A percentile compares a stretch with the other conserved stretches of the same genome.
Conservation (phyloP, 2,797 vertebrate species). For the Eremophila alpestris region DNA sequence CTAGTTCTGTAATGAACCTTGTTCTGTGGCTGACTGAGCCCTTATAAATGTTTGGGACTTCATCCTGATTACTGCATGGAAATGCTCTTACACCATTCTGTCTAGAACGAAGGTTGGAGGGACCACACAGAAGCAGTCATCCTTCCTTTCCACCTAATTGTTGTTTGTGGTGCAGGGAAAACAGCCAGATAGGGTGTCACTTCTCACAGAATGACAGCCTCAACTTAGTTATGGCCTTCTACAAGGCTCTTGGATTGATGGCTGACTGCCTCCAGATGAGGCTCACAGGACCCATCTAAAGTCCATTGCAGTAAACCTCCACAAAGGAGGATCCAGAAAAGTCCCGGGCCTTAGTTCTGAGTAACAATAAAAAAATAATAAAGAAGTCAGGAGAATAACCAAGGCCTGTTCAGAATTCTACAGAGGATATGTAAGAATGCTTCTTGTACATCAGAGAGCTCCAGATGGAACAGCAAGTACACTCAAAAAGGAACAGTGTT, state of each 20-base stretch:
- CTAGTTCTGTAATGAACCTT: background rate
- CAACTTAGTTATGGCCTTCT: background rate
- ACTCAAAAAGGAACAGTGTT: background rate
- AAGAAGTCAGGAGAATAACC: background rate
- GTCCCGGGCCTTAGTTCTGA: background rate
- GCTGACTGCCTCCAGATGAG: slow-evolving; percentile 15
- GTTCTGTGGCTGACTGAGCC: background rate
- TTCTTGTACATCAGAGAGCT: background rate
- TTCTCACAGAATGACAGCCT: background rate
- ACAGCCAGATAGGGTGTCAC: background rate
- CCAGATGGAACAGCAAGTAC: background rate
- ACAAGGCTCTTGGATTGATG: background rate
- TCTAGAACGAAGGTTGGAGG: background rate
- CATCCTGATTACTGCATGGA: background rate
- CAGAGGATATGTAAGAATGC: background rate
- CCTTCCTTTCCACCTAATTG: background rate
- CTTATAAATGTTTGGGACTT: slow-evolving; percentile 7
- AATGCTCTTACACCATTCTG: background rate
- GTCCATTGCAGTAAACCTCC: background rate
- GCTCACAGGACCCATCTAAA: background rate
- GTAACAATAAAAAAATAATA: background rate
- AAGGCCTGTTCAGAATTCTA: background rate
- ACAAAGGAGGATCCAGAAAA: background rate
- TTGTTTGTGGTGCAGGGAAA: background rate
- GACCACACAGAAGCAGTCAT: slow-evolving; percentile 26